Base-by-base conservation (phyloP, 2,797 vertebrate species). In the Philypnodon macrostomus region DNA sequence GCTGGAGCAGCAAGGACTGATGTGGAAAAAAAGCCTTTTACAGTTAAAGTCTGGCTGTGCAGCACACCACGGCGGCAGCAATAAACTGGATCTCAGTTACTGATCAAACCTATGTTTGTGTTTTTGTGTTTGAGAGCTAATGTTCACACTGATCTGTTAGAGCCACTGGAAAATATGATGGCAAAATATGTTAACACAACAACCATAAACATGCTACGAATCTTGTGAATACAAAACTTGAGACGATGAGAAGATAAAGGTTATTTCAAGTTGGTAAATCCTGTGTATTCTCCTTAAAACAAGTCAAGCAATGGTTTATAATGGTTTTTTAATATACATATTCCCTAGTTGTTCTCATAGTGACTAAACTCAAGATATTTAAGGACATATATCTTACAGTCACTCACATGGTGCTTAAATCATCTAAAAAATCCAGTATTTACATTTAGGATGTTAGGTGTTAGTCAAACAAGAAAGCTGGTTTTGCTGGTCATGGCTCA, bases 11-110 rank as follows among this genome's bases (percentile, higher is more conserved):
- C 49, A 5, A 47, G 49, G 14, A 52, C 39, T 30, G 39, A 29
- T 2, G 12, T 39, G 39, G 35, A 47, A 52, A 56, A 30, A 32
- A 26, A 9, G 29, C 18, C 37, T 42, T 42, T 61, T 44, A 45
- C 61, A 56, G 59, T 76, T 67, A 48, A 58, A 64, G 55, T 39
- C 59, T 38, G 41, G 32, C 57, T 58, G 45, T n/a, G 36, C 41
- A 36, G 41, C 44, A 63, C 63, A 37, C 51, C 53, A 30, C 37
- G 14, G 40, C 33, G 42, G 49, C n/a, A n/a, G n/a, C n/a, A n/a
- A n/a, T n/a, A n/a, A n/a, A n/a, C n/a, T n/a, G n/a, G n/a, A 48
- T 17, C 55, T 73, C 37, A 47, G 84, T 87, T 88, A 88, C 85
- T 87, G 73, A 86, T 87, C 81, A 84, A 84, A 74, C 85, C 53